Percentiles rank a stretch among this genome's conserved stretches.
Evolutionary conservation across 2,797 vertebrate genomes (phyloP).

Genomic region (Novumbra hubbsi): DNA sequence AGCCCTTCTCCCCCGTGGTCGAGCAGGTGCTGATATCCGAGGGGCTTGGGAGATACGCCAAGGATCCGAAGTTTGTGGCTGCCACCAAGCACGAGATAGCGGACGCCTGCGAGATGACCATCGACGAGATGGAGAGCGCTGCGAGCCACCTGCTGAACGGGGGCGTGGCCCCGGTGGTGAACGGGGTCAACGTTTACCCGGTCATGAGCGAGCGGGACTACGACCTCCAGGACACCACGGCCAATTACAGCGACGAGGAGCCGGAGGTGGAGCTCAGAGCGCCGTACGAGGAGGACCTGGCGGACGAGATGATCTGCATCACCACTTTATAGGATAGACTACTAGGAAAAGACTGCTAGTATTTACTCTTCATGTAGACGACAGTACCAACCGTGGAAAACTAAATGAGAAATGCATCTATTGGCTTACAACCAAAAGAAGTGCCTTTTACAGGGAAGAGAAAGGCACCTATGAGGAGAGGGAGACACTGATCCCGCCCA

Average conservation of each 20-base stretch:
- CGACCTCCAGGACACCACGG: constrained; percentile 89
- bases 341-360: constrained; percentile 23
- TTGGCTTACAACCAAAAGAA: constrained; percentile 86
- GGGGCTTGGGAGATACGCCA: constrained; percentile 93
- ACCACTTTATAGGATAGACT: constrained; percentile 89
- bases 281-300: constrained; percentile 95
- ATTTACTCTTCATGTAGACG: constrained; percentile 24
- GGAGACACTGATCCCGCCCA: constrained; percentile 58
- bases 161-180: constrained; percentile 76
- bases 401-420: constrained; percentile 67
- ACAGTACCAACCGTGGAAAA: constrained; percentile 45
- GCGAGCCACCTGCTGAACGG: constrained; percentile 94
- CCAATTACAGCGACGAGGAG: constrained; percentile 95
- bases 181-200: constrained; percentile 83
- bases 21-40: constrained; percentile 97
- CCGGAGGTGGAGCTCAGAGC: constrained; percentile 77
- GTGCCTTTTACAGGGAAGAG: constrained; percentile 90
- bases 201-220: constrained; percentile 82
- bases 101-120: constrained; percentile 98
- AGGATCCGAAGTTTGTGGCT: constrained; percentile 96
- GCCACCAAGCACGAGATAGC: constrained; percentile 97
- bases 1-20: constrained; percentile 12
- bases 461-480: constrained; percentile 80
- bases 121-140: constrained; percentile 99
- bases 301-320: constrained; percentile 99